Evolutionary conservation across 2,797 vertebrate species (phyloP).

Genomic region (Nannoperca obscura): DNA sequence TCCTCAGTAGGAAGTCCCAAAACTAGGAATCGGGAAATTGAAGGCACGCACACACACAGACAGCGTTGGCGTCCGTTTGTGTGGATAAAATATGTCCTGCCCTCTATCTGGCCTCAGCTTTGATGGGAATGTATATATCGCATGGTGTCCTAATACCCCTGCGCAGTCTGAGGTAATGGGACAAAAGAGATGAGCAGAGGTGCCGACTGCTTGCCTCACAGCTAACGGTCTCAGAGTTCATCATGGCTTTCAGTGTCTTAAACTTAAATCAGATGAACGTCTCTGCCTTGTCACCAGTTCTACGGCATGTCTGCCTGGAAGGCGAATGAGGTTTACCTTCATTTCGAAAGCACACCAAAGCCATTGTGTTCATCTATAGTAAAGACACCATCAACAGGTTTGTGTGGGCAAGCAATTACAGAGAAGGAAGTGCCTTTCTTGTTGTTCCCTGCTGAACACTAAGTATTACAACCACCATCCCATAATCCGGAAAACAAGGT

Average conservation of each 20-base stretch:
- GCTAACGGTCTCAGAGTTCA: slow-evolving; percentile 61
- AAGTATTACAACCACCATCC: slow-evolving; percentile 44
- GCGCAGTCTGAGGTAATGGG: slow-evolving; percentile 52
- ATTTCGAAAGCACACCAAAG: slow-evolving; percentile 69
- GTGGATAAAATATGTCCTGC: slow-evolving; percentile 49
- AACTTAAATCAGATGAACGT: slow-evolving; percentile 73
- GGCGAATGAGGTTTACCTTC: slow-evolving; percentile 64
- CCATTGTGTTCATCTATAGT: slow-evolving; percentile 58
- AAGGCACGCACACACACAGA: slow-evolving; percentile 9
- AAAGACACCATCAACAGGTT: slow-evolving; percentile 64
- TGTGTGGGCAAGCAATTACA: slow-evolving; percentile 66
- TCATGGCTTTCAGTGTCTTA: slow-evolving; percentile 64
- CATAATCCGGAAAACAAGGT: slow-evolving; percentile 41
- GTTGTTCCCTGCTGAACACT: slow-evolving; percentile 55
- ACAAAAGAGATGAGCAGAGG: slow-evolving; percentile 57
- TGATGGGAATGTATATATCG: slow-evolving; percentile 51
- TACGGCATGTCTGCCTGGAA: slow-evolving; percentile 54
- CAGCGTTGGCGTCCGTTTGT: slow-evolving; percentile 48
- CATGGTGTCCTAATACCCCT: slow-evolving; percentile 34
- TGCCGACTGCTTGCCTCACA: slow-evolving; percentile 40
- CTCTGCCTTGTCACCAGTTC: slow-evolving; percentile 56
- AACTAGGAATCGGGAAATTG: slow-evolving; percentile 18
- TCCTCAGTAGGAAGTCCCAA: slow-evolving; percentile 9
- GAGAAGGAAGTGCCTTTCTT: slow-evolving; percentile 49
- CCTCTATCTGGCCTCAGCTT: slow-evolving; percentile 55